Conservation (phyloP, 2,888 invertebrate species). For the Phyto melanocephala region DNA sequence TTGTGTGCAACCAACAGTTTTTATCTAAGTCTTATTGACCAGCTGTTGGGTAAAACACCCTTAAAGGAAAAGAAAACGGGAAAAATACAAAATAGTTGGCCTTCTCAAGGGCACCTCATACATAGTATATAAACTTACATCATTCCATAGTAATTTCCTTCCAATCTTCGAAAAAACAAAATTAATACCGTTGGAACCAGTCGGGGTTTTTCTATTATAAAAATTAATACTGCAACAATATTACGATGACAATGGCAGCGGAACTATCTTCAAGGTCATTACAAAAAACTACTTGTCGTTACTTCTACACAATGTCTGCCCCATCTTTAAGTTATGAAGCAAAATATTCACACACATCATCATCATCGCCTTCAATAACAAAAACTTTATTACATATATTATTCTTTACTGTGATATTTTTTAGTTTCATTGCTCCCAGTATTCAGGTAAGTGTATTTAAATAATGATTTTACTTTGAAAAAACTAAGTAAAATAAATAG, state of each 20-base stretch:
- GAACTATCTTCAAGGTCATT: conserved; percentile 56
- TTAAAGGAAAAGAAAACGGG: conserved; percentile 18
- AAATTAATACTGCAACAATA: background rate
- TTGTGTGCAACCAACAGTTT: too few relatives aligned
- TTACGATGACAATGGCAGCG: conserved; percentile 46
- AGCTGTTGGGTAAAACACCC: conserved; percentile 47
- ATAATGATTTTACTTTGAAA: background rate
- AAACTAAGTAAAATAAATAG: too few relatives aligned
- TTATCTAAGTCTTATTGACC: too few relatives aligned
- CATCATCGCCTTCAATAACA: conserved; percentile 44
- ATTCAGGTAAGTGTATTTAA: conserved; percentile 67
- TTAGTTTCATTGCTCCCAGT: conserved; percentile 68
- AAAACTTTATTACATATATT: conserved; percentile 51
- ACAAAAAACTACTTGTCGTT: conserved; percentile 48
- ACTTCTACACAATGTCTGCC: conserved; percentile 38
- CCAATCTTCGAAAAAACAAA: background rate
- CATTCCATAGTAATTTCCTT: conserved; percentile 44
- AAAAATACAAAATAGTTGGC: conserved; percentile 42
- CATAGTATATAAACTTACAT: conserved; percentile 29
- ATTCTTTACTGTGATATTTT: conserved; percentile 69
- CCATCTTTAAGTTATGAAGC: conserved; percentile 13
- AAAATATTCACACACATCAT: conserved; percentile 2
- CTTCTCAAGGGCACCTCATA: conserved; percentile 54
- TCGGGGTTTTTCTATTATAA: conserved; percentile 54
- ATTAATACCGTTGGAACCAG: conserved; percentile 45